Evolutionary conservation across 2,113 vertebrate species (phyloP).

Genomic region (Lamprologus callipterus): DNA sequence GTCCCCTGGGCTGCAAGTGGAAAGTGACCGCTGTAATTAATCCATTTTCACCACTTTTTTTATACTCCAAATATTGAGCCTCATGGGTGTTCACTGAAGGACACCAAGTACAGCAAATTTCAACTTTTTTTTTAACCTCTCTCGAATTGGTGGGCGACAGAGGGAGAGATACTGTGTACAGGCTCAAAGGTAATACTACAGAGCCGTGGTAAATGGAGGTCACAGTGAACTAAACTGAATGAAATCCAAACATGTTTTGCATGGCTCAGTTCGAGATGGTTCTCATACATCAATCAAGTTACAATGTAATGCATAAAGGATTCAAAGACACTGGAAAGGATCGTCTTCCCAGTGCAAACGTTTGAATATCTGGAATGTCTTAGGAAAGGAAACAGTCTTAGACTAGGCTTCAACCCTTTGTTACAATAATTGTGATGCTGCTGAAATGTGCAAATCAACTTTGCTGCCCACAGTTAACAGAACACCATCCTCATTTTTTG

Average conservation of each 20-base stretch:
- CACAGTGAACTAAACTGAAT: not conserved
- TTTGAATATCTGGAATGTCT: not conserved
- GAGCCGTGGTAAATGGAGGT: slow-evolving; percentile 7
- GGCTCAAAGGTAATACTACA: not conserved
- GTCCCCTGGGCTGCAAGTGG: slow-evolving; percentile 45
- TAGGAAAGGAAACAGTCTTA: not conserved
- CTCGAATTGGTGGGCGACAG: not conserved
- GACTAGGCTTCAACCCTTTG: not conserved
- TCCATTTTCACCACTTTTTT: slow-evolving; percentile 53
- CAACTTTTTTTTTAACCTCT: not conserved
- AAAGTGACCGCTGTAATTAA: slow-evolving; percentile 64
- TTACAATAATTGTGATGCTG: slow-evolving; percentile 10
- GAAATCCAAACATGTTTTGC: not conserved
- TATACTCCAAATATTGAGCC: slow-evolving; percentile 40
- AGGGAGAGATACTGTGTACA: not conserved
- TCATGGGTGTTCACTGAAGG: slow-evolving; percentile 36
- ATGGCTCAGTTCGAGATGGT: not conserved
- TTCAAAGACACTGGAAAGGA: not conserved
- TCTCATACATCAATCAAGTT: not conserved
- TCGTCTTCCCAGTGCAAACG: slow-evolving; percentile 2
- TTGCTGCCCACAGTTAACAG: not conserved
- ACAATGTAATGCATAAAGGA: not conserved
- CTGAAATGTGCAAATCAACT: not conserved
- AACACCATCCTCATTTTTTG: not conserved
- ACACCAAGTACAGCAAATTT: slow-evolving; percentile 24